Base-by-base conservation (phyloP, 2,797 vertebrate genomes). In the Tolypeutes matacus region DNA sequence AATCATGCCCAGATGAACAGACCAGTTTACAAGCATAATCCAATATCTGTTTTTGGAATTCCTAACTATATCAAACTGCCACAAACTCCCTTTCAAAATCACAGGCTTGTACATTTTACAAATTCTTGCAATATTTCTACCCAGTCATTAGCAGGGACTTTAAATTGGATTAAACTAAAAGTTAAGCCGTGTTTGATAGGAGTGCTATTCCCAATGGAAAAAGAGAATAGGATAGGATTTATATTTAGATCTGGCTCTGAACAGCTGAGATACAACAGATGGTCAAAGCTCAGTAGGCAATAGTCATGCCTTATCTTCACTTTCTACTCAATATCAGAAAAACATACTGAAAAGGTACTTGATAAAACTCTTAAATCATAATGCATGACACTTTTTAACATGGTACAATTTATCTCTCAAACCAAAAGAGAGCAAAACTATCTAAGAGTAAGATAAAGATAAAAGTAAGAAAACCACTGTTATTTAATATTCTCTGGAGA, bases 231-330 rank as follows among this genome's bases (percentile, higher is more conserved):
- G 58, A 86, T 18, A 73, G 8, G 65, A 17, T 21, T 23, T 77
- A 75, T 64, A 82, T 36, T 62, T 73, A 81, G n/a, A 93, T 39
- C 17, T 93, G 64, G 65, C 13, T 72, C 7, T 34, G 34, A 86
- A 89, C 34, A 89, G 69, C 34, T 73, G 64, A 91, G 89, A 89
- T 14, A 89, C 51, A 65, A 65, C n/a, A 36, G 72, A 89, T 29
- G 51, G 60, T 58, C 60, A 85, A 39, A 70, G 21, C 51, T 86
- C 3, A 56, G 53, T 60, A 92, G 36, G 72, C 75, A 67, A 70
- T 7, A 76, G 64, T 77, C 29, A 82, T 15, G 9, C 27, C 25
- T 67, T 88, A 27, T 56, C 17, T 87, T 90, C 42, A 93, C 21
- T 89, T 94, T 36, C 60, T 93, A 76, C 13, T 94, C 51, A 76